Base-by-base conservation (phyloP, 2,888 invertebrate species). In the Neelides folsomi region DNA sequence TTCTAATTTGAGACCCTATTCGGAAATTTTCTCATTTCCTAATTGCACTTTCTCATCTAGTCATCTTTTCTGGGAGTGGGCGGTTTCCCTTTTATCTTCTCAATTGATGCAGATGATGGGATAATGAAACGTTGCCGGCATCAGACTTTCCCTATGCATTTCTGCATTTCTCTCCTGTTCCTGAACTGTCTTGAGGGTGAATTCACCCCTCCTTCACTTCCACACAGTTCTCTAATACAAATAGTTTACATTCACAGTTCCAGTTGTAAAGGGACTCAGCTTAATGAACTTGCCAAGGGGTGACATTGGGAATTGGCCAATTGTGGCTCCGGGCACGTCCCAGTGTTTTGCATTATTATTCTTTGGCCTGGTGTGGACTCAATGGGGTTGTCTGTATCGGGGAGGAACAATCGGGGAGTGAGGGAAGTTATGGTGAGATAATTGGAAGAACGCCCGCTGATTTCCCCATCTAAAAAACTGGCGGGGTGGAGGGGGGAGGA, bases 401-500 rank as follows among this genome's bases (percentile, higher is more conserved):
- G 7, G 27, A 7, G 27, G 7, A 7, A 27, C 27, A 7, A 27
- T 27, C n/a, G 27, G 27, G 50, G 44, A 45, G 39, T 19, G 47
- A 20, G 48, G 48, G 48, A 46, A 51, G 56, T 57, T 52, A 52
- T 27, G 27, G 57, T 43, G 47, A 64, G 58, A 64, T 64, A 64
- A 64, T 64, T 64, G 63, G 63, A 64, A 59, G 63, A 63, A 62
- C 57, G 58, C 64, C 59, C 60, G 62, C 60, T 60, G 64, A 60
- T 58, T 60, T 60, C 55, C 58, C 57, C 56, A 46, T 42, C 51
- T 41, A 39, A 51, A 48, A 47, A 48, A 47, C 27, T 9, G 47
- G 51, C 39, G 51, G 47, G 40, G 51, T 44, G 41, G 37, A 52
- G 44, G 40, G 44, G 38, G 39, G 16, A 35, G 55, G 53, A 58